Conservation (phyloP, 2,797 vertebrate genomes). For the Chromis chromis region DNA sequence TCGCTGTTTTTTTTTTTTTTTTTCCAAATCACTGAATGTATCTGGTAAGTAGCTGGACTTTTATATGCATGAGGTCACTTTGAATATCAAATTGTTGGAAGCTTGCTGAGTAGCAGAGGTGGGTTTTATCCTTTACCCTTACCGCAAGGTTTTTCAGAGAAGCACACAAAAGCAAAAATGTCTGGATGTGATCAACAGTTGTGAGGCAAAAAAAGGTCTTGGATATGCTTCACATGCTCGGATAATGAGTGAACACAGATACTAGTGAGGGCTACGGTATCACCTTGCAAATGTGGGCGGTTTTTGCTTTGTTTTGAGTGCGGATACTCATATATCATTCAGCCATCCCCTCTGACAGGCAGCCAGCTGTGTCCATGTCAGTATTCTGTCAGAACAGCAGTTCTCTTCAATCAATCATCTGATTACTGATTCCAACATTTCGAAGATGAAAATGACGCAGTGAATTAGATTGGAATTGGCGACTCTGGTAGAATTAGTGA, state of each 20-base stretch:
- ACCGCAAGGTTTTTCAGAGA: background rate
- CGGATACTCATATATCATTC: conserved; percentile 72
- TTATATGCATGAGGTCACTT: conserved; percentile 17
- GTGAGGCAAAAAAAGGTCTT: conserved; percentile 16
- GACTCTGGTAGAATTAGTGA: conserved; percentile 55
- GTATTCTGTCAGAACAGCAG: conserved; percentile 71
- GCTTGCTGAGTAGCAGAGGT: background rate
- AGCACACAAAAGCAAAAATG: background rate
- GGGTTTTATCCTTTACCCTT: conserved; percentile 13
- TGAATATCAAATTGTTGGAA: conserved; percentile 7
- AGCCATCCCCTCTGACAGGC: conserved; percentile 67
- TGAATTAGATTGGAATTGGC: conserved; percentile 62
- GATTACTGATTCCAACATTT: conserved; percentile 70
- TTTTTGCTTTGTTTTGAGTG: conserved; percentile 64
- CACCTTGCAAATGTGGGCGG: conserved; percentile 59
- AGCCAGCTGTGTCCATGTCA: conserved; percentile 79
- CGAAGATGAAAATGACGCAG: conserved; percentile 60
- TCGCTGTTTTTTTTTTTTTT: background rate
- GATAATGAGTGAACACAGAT: conserved; percentile 55
- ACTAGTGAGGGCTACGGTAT: conserved; percentile 18
- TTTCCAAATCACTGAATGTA: conserved; percentile 6
- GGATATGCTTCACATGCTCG: conserved; percentile 23
- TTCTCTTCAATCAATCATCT: conserved; percentile 80
- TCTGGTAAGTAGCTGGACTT: conserved; percentile 2
- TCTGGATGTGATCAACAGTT: conserved; percentile 15